These are phyloP conservation scores for Craniophora ligustri DNA, from an alignment of 2,888 invertebrate species.

Conservation along the genomic window DNA sequence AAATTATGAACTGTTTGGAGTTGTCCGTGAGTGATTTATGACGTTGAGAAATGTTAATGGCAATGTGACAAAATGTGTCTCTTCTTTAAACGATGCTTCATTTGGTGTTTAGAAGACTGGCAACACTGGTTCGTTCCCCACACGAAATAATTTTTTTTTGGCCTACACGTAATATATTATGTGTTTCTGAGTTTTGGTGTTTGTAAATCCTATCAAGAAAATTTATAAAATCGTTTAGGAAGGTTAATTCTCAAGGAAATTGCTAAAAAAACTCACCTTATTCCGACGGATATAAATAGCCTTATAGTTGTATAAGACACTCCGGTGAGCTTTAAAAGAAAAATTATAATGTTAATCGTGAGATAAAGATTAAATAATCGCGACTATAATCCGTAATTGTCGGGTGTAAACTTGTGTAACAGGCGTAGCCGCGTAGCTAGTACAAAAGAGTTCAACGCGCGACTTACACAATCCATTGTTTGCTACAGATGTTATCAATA, in stretches of 20 bases:
- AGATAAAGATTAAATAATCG: slow-evolving; percentile 47
- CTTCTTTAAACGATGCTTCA: too few species aligned
- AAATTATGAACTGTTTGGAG: slow-evolving; percentile 55
- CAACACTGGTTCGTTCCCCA: too few species aligned
- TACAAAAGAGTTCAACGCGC: slow-evolving; percentile 75
- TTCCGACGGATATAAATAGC: too few species aligned
- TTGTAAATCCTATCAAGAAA: too few species aligned
- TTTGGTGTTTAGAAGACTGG: too few species aligned
- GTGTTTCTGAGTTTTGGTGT: too few species aligned
- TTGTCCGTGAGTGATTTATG: slow-evolving; percentile 54
- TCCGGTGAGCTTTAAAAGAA: slow-evolving; percentile 13
- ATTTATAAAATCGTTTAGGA: too few species aligned
- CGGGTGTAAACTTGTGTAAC: slow-evolving; percentile 36
- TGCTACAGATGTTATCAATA: slow-evolving; percentile 31
- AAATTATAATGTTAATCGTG: slow-evolving; percentile 23
- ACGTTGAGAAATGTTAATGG: slow-evolving; percentile 44
- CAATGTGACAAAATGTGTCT: too few species aligned
- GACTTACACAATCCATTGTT: slow-evolving; percentile 36
- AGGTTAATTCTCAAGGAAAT: too few species aligned
- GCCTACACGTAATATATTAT: too few species aligned
- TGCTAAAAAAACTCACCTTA: too few species aligned
- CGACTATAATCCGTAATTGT: slow-evolving; percentile 38
- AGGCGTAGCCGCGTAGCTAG: slow-evolving; percentile 16
- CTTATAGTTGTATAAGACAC: slow-evolving; percentile 7
- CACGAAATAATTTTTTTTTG: too few species aligned